Conservation (phyloP, 2,113 vertebrate species). For the Channa argus region DNA sequence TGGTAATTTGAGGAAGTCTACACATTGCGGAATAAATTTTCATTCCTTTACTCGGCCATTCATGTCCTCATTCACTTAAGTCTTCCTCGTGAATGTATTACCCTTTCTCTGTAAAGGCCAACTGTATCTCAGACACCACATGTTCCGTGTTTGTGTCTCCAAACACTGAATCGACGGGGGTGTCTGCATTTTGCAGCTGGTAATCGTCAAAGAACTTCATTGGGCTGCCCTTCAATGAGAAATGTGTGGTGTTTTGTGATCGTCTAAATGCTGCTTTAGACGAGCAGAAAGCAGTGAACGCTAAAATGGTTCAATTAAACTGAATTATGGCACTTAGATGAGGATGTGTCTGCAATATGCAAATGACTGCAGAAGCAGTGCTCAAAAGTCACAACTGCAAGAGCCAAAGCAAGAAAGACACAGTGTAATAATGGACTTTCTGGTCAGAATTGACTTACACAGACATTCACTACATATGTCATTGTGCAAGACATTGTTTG, state of each 20-base stretch:
- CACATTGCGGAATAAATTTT: background rate
- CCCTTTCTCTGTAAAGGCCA: constrained; percentile 36
- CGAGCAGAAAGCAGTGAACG: background rate
- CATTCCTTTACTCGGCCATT: constrained; percentile 6
- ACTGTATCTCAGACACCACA: constrained; percentile 9
- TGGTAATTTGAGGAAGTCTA: background rate
- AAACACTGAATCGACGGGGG: constrained; percentile 1
- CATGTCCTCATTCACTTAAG: background rate
- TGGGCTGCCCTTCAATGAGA: background rate
- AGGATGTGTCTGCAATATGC: background rate
- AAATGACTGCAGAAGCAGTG: too few species aligned
- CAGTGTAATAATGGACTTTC: background rate
- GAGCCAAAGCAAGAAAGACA: background rate
- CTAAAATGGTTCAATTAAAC: background rate
- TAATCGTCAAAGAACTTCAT: constrained; percentile 16
- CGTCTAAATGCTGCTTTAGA: constrained; percentile 9
- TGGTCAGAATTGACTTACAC: too few species aligned
- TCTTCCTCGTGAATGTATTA: constrained; percentile 17
- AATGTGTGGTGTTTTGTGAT: background rate
- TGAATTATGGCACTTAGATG: background rate
- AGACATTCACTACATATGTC: too few species aligned
- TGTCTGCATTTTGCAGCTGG: constrained; percentile 30
- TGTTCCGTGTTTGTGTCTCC: constrained; percentile 19
- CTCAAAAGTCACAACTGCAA: too few species aligned
- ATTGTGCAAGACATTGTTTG: too few species aligned